These are phyloP conservation scores for Druon quercuslanigerum DNA, from an alignment of 1,140 invertebrate genomes.

Conservation along the genomic window DNA sequence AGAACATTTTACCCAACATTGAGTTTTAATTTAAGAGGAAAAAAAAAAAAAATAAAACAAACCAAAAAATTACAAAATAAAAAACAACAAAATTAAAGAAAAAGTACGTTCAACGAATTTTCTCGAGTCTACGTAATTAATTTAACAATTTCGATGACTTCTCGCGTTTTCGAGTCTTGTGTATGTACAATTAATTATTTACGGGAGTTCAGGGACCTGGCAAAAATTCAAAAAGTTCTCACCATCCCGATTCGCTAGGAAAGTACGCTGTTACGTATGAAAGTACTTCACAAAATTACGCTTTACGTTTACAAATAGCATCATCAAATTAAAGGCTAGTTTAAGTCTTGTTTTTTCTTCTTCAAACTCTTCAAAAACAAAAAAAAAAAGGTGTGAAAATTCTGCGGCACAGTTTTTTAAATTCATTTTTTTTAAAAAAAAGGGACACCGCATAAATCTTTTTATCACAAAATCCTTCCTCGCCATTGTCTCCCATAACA, in stretches of 20 bases:
- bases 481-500: too few species aligned
- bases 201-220: constrained; percentile 4
- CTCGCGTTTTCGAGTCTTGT: neutral
- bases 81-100: neutral
- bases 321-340: too few species aligned
- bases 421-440: too few species aligned
- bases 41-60: neutral
- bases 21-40: neutral
- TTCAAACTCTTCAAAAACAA: neutral
- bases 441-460: too few species aligned
- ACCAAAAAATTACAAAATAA: neutral
- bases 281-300: neutral
- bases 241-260: constrained; percentile 1
- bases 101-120: constrained; percentile 5
- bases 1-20: neutral
- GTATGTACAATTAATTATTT: constrained; percentile 20
- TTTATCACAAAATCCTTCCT: too few species aligned
- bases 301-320: too few species aligned
- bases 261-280: neutral
- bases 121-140: constrained; percentile 1
- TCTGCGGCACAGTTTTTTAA: too few species aligned
- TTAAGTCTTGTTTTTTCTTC: neutral
- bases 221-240: neutral
- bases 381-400: too few species aligned
- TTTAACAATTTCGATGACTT: constrained; percentile 16